Percentiles rank a stretch among this genome's conserved stretches.
phyloP scores from a whole-genome alignment of 1,140 invertebrate species.

The Hirudo medicinalis region DNA sequence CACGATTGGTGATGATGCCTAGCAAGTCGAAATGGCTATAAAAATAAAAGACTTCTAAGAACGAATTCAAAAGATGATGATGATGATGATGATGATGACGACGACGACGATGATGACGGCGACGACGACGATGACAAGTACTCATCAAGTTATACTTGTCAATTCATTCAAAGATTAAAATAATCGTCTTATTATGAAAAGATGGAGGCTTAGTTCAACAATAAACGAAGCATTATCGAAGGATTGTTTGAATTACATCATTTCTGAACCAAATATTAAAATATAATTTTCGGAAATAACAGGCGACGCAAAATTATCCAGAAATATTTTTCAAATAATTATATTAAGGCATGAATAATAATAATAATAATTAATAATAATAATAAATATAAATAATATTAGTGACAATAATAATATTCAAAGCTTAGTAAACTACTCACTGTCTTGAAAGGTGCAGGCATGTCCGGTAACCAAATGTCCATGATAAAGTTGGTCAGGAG shows the following conservation, averaged over 20 bases:
- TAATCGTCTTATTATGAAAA: too few species aligned
- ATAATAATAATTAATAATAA: background rate
- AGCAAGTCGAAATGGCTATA: background rate
- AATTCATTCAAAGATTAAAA: too few species aligned
- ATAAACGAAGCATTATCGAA: too few species aligned
- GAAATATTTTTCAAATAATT: background rate
- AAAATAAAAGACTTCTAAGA: background rate
- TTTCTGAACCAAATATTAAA: too few species aligned
- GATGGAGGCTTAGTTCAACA: too few species aligned
- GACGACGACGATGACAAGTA: constrained; percentile 12
- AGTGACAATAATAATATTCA: background rate
- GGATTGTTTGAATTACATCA: too few species aligned
- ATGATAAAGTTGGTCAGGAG: constrained; percentile 14
- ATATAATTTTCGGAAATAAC: too few species aligned
- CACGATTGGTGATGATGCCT: constrained; percentile 4
- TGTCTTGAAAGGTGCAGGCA: constrained; percentile 16
- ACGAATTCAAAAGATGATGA: background rate
- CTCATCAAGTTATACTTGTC: too few species aligned
- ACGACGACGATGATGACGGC: constrained; percentile 14
- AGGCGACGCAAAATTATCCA: too few species aligned
- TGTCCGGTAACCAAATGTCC: constrained; percentile 16
- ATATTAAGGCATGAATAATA: too few species aligned
- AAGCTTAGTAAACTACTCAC: background rate
- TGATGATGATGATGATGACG: constrained; percentile 6
- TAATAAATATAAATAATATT: background rate